A percentile compares a stretch with the other conserved stretches of the same genome.
Evolutionary conservation across 1,140 invertebrate species (phyloP).

Genomic region (Drosophila obscura): DNA sequence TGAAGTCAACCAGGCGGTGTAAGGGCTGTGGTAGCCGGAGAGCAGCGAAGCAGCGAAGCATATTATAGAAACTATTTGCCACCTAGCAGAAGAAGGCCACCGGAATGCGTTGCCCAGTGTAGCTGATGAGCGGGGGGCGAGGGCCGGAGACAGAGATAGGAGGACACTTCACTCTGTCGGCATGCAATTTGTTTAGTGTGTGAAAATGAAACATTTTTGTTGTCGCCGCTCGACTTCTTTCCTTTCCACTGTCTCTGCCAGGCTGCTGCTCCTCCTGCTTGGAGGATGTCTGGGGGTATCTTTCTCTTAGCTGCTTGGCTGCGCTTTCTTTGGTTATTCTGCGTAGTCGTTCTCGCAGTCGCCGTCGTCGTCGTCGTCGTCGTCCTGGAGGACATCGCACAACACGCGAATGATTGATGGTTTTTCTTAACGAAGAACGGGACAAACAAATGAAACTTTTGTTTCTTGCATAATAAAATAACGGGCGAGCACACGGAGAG

Average conservation of each 20-base stretch:
- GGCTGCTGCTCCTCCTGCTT: not conserved
- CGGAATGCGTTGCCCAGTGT: conserved; percentile 32
- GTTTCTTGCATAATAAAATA: conserved; percentile 83
- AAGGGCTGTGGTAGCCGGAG: not conserved
- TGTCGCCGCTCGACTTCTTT: conserved; percentile 31
- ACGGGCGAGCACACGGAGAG: conserved; percentile 21
- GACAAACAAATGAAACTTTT: conserved; percentile 82
- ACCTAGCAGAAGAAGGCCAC: conserved; percentile 34
- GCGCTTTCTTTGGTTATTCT: conserved; percentile 24
- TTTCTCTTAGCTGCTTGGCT: conserved; percentile 6
- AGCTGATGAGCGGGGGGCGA: not conserved
- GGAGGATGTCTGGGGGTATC: not conserved
- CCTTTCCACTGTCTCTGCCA: not conserved
- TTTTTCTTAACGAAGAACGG: conserved; percentile 72
- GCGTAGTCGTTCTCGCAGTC: too few species aligned
- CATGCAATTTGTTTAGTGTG: conserved; percentile 81
- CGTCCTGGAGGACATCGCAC: conserved; percentile 67
- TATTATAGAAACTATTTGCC: conserved; percentile 70
- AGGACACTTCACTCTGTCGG: conserved; percentile 59
- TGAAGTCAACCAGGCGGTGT: conserved; percentile 6
- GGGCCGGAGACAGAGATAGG: not conserved
- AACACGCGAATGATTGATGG: conserved; percentile 82
- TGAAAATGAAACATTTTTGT: conserved; percentile 80
- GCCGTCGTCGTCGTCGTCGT: conserved; percentile 19
- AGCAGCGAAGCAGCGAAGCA: conserved; percentile 36